A percentile compares a stretch with the other conserved stretches of the same genome.
Conservation (phyloP, 2,113 vertebrate genomes). For the Coptodon rendalli region DNA sequence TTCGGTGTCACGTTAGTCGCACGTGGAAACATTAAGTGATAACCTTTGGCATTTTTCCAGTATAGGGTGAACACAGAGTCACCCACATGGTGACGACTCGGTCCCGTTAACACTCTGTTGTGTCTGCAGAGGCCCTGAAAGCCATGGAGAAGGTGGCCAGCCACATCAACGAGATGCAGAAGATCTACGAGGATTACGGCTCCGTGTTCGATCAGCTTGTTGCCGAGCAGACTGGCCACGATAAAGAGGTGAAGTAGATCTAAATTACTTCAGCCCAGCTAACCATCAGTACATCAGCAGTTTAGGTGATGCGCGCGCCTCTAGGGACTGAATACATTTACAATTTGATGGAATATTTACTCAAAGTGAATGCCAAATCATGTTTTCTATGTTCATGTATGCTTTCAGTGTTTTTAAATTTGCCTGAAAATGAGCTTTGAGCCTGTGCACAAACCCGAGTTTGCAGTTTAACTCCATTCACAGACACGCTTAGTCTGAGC, state of each 20-base stretch:
- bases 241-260: constrained; percentile 81
- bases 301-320: neutral
- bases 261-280: neutral
- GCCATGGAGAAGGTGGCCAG: constrained; percentile 99
- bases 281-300: neutral
- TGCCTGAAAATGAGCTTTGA: neutral
- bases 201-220: constrained; percentile 94
- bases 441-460: neutral
- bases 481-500: neutral
- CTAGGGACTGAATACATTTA: constrained; percentile 23
- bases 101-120: neutral
- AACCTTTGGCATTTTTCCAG: neutral
- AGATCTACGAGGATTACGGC: constrained; percentile 96
- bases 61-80: neutral
- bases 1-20: neutral
- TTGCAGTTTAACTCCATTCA: neutral
- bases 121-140: constrained; percentile 86
- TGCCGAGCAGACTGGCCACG: constrained; percentile 84
- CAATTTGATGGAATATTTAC: constrained; percentile 46
- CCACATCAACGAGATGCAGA: constrained; percentile 99
- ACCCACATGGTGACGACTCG: neutral
- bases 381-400: neutral
- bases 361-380: constrained; percentile 46
- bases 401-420: neutral
- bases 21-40: neutral